Evolutionary conservation across 2,113 vertebrate species (phyloP).

Genomic region (Gopherus evgoodei): DNA sequence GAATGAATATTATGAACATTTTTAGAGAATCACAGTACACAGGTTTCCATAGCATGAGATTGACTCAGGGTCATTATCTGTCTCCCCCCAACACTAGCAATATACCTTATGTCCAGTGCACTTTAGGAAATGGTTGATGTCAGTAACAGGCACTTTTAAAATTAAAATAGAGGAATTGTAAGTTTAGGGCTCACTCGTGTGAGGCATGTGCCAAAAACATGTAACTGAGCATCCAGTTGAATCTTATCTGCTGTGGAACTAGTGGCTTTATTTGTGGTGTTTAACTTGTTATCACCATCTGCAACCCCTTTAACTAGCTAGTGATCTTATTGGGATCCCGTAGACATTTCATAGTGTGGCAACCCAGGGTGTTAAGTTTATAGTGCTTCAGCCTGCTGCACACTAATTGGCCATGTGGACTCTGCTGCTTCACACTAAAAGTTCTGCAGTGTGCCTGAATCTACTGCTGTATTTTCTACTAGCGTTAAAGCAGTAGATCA

Average conservation of each 20-base stretch:
- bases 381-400: background rate
- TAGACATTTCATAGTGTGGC: background rate
- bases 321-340: background rate
- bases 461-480: background rate
- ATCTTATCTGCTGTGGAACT: background rate
- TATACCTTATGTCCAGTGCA: background rate
- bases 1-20: background rate
- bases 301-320: background rate
- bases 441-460: background rate
- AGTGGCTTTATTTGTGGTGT: background rate
- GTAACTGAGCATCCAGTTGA: background rate
- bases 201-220: background rate
- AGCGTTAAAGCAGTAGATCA: background rate
- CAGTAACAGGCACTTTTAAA: background rate
- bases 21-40: background rate
- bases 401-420: background rate
- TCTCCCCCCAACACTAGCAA: background rate
- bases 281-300: background rate
- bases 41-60: background rate
- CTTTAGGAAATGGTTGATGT: background rate
- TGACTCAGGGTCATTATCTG: background rate
- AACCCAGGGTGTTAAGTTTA: background rate
- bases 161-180: background rate
- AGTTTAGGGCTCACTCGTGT: background rate
- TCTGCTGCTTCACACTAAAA: background rate